Evolutionary conservation across 2,888 invertebrate species (phyloP), one percentile per base, ranked within the genome.

Genomic region (Morpho helenor): DNA sequence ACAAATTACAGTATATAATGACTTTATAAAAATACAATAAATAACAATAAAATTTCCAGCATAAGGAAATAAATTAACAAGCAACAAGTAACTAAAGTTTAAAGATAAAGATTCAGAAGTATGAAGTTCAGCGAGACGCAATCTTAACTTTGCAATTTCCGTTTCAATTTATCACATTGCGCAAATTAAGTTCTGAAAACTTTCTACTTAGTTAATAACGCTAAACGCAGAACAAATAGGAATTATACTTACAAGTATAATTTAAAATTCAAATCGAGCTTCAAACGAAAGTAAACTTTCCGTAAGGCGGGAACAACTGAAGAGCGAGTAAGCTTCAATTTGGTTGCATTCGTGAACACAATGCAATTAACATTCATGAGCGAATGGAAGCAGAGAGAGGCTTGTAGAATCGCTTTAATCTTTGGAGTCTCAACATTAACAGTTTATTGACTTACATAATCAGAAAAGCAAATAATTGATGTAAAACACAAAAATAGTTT

Each of bases 361-460:
- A 49, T 58, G 61, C 57, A 56, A 62, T 67, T 65, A 65, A 57
- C 57, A 66, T 65, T 65, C 62, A 67, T 58, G 57, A 63, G 57
- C 54, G 50, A 52, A 40, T 56, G 44, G 49, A 56, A 52, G 58
- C 56, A 49, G 47, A 47, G 58, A 55, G 53, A 55, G 54, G 62
- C 60, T 59, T 60, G 59, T 58, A 54, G 44, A 44, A 49, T 46
- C 49, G 46, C 49, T 51, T 62, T 59, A 57, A 51, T 49, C 57
- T 54, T 54, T 54, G 22, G n/a, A 54, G 23, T 59, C 52, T 54
- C 64, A 39, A 49, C 55, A 47, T 56, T 51, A 60, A 58, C 48
- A 56, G 51, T 46, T 52, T 56, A 56, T 43, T 48, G 44, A 31
- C 31, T 31, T 5, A 5, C 31, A 31, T 3, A 3, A 31, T 2